Base-by-base conservation (phyloP, 1,140 invertebrate genomes). In the Ectropis grisescens region DNA sequence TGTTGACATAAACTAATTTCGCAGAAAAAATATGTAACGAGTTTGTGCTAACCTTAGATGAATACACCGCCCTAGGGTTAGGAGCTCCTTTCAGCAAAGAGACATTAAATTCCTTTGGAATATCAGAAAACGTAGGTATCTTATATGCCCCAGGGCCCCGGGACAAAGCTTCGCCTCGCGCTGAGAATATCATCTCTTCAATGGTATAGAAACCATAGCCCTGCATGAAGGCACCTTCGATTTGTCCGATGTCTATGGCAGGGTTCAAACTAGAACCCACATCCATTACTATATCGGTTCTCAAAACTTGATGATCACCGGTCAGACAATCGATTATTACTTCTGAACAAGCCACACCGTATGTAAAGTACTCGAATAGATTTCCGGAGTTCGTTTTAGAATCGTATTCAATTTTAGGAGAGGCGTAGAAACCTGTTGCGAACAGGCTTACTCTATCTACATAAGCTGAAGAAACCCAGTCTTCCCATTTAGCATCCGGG, bases 221-320 rank as follows among this genome's bases (percentile, higher is more conserved):
- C 76, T 89, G 88, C 36, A 86, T 79, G 65, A 90, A 90, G 1
- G 84, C 89, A 10, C 89, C 89, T 75, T 91, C 89, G 11, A 91
- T 87, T 69, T 91, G 89, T 7, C 89, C 89, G 47, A 91, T 87
- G 55, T 91, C 89, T 42, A 90, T 87, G 1, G 88, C 88, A 11
- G 89, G 89, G 57, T 90, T 91, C 23, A 91, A 56, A 55, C 87
- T 89, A 43, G 86, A 83, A 5, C 89, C 89, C 24, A 90, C 61
- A 60, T 91, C 89, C 88, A 90, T 90, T 1, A 90, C 87, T 38
- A 91, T 90, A 47, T 90, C 88, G 9, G 88, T 88, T 47, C 84
- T 71, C 8, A 90, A 46, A 2, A 90, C 83, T 75, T 88, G 67
- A 54, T 87, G 85, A 42, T 87, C 84, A 2, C 86, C 86, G 10